Percentiles rank a stretch among this genome's conserved stretches.
These are phyloP conservation scores for Otus sunia DNA, from an alignment of 2,113 vertebrate species.

Conservation along the genomic window DNA sequence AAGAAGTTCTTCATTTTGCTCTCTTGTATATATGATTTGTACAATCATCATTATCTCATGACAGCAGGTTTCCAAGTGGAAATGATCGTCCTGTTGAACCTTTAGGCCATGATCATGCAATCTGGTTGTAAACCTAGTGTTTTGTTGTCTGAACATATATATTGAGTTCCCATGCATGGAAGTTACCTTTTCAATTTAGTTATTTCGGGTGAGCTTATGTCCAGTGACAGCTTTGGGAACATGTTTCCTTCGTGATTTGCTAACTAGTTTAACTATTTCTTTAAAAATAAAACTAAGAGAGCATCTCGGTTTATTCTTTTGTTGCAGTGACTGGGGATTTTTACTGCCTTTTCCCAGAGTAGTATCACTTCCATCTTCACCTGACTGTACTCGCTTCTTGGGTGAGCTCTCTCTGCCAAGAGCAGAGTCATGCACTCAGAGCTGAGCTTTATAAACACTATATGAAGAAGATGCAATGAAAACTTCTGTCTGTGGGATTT, in stretches of 20 bases:
- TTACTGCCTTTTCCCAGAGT: not conserved
- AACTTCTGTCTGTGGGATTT: not conserved
- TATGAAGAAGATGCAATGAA: not conserved
- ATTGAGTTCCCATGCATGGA: not conserved
- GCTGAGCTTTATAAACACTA: not conserved
- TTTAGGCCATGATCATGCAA: accelerated
- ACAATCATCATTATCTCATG: accelerated
- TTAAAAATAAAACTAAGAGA: not conserved
- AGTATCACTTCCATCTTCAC: not conserved
- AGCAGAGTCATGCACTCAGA: not conserved
- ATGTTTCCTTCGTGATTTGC: not conserved
- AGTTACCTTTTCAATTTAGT: not conserved
- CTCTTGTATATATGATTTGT: not conserved
- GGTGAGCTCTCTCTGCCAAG: not conserved
- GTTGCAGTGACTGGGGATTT: not conserved
- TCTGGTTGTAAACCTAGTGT: not conserved
- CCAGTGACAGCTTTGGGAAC: not conserved
- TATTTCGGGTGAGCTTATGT: not conserved
- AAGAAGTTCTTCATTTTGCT: not conserved
- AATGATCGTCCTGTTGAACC: not conserved
- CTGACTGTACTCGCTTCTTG: not conserved
- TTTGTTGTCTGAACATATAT: not conserved
- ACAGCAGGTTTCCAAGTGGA: not conserved
- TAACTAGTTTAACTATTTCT: not conserved
- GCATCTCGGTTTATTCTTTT: not conserved